phyloP scores from a whole-genome alignment of 2,113 vertebrate genomes.

The Nyctibius bracteatus region DNA sequence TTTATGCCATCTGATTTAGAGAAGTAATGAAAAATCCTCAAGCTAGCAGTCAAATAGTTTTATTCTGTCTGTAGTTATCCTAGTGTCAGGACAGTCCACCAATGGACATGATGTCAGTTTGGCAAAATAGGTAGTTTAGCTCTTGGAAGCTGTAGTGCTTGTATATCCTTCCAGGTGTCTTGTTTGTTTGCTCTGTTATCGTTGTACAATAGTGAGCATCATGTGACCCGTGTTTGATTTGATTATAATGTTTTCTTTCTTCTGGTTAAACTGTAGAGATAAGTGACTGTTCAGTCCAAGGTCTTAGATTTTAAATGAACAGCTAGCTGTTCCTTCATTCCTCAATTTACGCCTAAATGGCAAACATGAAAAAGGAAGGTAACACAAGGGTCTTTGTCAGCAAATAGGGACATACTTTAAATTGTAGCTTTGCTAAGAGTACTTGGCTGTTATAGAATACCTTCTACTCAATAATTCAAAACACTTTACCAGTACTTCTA shows the following conservation, averaged over 20 bases:
- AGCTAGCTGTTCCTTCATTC: background rate
- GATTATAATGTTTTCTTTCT: background rate
- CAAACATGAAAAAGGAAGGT: background rate
- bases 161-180: background rate
- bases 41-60: background rate
- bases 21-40: background rate
- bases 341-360: background rate
- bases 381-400: background rate
- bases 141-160: background rate
- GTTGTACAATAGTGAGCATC: background rate
- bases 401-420: background rate
- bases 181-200: background rate
- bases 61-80: background rate
- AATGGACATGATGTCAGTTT: background rate
- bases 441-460: background rate
- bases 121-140: background rate
- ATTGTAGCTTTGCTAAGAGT: background rate
- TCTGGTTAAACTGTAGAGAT: constrained; percentile 15
- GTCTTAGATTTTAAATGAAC: background rate
- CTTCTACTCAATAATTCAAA: background rate
- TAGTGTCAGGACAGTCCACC: background rate
- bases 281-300: constrained; percentile 18
- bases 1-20: background rate
- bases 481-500: background rate
- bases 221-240: background rate